A percentile compares a stretch with the other conserved stretches of the same genome.
Evolutionary conservation across 2,888 invertebrate genomes (phyloP).

Genomic region (Colostygia pectinataria): DNA sequence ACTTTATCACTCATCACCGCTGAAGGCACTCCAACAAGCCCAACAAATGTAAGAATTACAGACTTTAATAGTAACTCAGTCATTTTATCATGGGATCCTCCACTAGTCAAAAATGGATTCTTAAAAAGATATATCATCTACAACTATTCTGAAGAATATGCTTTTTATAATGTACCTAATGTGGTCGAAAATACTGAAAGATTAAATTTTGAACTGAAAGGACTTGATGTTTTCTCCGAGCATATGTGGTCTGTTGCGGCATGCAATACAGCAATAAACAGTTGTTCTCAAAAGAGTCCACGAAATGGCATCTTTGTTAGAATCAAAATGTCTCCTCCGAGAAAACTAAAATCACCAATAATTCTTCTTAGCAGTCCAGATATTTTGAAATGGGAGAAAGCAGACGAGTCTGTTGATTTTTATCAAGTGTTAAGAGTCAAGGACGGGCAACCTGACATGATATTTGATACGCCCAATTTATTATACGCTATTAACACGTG

Average conservation of each 20-base stretch:
- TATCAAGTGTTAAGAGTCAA: slow-evolving; percentile 80
- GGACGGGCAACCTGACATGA: slow-evolving; percentile 53
- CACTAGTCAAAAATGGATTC: slow-evolving; percentile 87
- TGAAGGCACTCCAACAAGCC: slow-evolving; percentile 85
- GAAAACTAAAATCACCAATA: slow-evolving; percentile 58
- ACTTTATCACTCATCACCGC: slow-evolving; percentile 86
- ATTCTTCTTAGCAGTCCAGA: slow-evolving; percentile 56
- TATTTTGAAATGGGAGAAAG: slow-evolving; percentile 76
- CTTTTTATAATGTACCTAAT: slow-evolving; percentile 49
- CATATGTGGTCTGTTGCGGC: slow-evolving; percentile 89
- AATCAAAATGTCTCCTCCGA: slow-evolving; percentile 85
- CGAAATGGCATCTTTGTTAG: slow-evolving; percentile 76
- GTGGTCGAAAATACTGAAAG: slow-evolving; percentile 48
- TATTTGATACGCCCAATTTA: slow-evolving; percentile 50
- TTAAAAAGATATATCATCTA: slow-evolving; percentile 86
- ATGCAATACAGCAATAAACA: slow-evolving; percentile 83
- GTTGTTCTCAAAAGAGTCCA: slow-evolving; percentile 81
- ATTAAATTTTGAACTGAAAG: slow-evolving; percentile 52
- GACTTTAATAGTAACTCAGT: slow-evolving; percentile 85
- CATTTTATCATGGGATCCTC: slow-evolving; percentile 86
- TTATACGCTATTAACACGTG: slow-evolving; percentile 54
- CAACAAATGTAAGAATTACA: slow-evolving; percentile 82
- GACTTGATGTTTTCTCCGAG: slow-evolving; percentile 83
- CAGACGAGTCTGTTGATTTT: slow-evolving; percentile 70
- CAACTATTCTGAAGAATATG: slow-evolving; percentile 63